A percentile compares a stretch with the other conserved stretches of the same genome.
These are phyloP conservation scores for Lasioglossum malachurum DNA, from an alignment of 2,888 invertebrate genomes.

Conservation along the genomic window DNA sequence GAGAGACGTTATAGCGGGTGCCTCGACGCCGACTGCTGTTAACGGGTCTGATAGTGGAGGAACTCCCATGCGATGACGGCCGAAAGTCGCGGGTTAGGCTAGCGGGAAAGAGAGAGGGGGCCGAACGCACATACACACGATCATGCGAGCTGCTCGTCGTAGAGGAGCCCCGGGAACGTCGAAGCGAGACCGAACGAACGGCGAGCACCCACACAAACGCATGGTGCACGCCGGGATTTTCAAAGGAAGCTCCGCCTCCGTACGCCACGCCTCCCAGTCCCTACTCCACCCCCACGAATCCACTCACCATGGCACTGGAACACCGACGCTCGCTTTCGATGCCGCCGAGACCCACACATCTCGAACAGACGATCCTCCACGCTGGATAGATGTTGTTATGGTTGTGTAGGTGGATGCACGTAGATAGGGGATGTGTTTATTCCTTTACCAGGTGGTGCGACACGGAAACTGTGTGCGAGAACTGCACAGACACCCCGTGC, in stretches of 20 bases:
- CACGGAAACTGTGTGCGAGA: neutral
- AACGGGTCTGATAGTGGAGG: constrained; percentile 81
- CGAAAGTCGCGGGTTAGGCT: constrained; percentile 71
- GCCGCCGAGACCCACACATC: constrained; percentile 39
- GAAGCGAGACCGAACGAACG: constrained; percentile 39
- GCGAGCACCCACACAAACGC: constrained; percentile 68
- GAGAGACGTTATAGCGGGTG: constrained; percentile 80
- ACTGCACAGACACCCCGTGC: constrained; percentile 51
- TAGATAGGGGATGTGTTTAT: constrained; percentile 47
- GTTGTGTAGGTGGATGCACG: constrained; percentile 14
- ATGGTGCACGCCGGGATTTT: constrained; percentile 78
- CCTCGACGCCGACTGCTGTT: constrained; percentile 83
- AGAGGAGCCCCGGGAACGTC: constrained; percentile 30
- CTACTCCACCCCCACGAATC: constrained; percentile 70
- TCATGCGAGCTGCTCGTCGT: constrained; percentile 16
- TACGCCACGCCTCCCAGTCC: constrained; percentile 73
- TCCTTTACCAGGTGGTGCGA: constrained; percentile 38
- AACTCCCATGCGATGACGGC: constrained; percentile 79
- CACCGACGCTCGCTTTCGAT: constrained; percentile 46
- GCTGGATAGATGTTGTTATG: neutral
- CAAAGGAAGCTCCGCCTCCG: constrained; percentile 78
- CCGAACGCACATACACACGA: constrained; percentile 7
- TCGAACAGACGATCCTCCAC: neutral
- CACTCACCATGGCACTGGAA: constrained; percentile 59
- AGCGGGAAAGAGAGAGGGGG: constrained; percentile 50